phyloP scores from a whole-genome alignment of 2,888 invertebrate genomes.

The Dimorphilus gyrociliatus region DNA sequence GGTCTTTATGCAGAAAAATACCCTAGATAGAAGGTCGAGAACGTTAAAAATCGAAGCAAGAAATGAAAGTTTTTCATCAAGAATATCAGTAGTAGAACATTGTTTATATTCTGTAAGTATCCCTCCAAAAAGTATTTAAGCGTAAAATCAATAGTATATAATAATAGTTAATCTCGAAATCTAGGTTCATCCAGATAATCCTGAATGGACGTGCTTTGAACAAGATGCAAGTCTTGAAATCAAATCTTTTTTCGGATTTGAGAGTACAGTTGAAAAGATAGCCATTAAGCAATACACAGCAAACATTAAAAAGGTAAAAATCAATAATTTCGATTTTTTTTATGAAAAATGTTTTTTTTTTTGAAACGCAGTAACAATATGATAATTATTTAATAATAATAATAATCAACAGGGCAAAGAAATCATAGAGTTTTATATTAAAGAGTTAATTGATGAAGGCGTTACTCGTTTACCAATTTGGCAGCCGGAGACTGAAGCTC shows the following conservation, averaged over 20 bases:
- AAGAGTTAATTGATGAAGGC: slow-evolving; percentile 57
- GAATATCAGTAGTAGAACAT: slow-evolving; percentile 69
- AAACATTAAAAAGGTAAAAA: slow-evolving; percentile 53
- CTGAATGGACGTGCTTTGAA: slow-evolving; percentile 88
- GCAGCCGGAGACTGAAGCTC: slow-evolving; percentile 24
- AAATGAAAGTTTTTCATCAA: slow-evolving; percentile 71
- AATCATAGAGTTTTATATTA: slow-evolving; percentile 74
- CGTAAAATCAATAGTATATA: slow-evolving; percentile 1
- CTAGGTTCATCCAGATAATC: slow-evolving; percentile 78
- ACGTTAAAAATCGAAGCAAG: slow-evolving; percentile 71
- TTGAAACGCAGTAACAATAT: background rate
- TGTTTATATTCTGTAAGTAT: slow-evolving; percentile 66
- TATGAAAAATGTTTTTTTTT: slow-evolving; percentile 4
- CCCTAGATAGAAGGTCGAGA: slow-evolving; percentile 57
- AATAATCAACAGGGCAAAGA: slow-evolving; percentile 82
- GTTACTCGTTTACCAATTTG: slow-evolving; percentile 51
- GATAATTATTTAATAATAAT: background rate
- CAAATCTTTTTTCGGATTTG: slow-evolving; percentile 84
- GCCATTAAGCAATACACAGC: slow-evolving; percentile 86
- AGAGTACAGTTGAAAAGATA: slow-evolving; percentile 79
- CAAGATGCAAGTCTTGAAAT: slow-evolving; percentile 79
- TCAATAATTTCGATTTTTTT: slow-evolving; percentile 2
- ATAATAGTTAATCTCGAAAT: too few species aligned
- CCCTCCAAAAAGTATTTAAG: slow-evolving; percentile 1
- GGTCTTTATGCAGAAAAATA: slow-evolving; percentile 75